phyloP scores from a whole-genome alignment of 2,113 vertebrate species.

The Calyptomena viridis region DNA sequence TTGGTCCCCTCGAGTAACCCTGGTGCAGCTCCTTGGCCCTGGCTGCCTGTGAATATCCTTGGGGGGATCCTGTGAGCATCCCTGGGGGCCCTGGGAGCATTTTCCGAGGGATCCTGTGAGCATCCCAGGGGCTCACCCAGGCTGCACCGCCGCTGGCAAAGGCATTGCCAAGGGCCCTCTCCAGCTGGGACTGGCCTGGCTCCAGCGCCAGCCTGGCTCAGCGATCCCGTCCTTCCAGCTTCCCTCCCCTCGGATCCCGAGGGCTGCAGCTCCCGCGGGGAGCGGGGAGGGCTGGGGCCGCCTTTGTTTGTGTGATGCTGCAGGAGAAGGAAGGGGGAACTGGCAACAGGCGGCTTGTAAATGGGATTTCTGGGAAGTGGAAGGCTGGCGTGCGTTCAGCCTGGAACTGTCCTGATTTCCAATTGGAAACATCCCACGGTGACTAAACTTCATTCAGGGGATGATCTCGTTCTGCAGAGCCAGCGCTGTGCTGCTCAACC shows the following conservation, averaged over 20 bases:
- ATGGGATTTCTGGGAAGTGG: slow-evolving; percentile 17
- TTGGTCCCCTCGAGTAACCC: background rate
- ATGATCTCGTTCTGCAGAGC: background rate
- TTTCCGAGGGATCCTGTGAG: background rate
- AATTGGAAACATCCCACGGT: slow-evolving; percentile 2
- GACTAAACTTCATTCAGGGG: background rate
- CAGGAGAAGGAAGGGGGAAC: background rate
- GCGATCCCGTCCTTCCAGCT: background rate
- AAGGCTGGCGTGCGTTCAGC: background rate
- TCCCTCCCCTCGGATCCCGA: background rate
- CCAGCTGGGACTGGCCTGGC: background rate
- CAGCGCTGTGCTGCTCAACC: rapidly evolving
- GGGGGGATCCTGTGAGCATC: background rate
- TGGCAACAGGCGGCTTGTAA: background rate
- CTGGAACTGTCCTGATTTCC: background rate
- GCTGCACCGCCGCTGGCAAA: rapidly evolving
- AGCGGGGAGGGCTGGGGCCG: background rate
- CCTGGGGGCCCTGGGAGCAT: background rate
- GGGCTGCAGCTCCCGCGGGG: background rate
- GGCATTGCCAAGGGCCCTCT: background rate
- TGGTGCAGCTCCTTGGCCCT: background rate
- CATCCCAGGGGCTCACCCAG: background rate
- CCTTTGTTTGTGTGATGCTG: background rate
- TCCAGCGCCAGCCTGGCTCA: background rate
- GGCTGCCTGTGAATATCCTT: background rate